Conservation (phyloP, 2,888 invertebrate species). For the Xanthorhoe spadicearia region DNA sequence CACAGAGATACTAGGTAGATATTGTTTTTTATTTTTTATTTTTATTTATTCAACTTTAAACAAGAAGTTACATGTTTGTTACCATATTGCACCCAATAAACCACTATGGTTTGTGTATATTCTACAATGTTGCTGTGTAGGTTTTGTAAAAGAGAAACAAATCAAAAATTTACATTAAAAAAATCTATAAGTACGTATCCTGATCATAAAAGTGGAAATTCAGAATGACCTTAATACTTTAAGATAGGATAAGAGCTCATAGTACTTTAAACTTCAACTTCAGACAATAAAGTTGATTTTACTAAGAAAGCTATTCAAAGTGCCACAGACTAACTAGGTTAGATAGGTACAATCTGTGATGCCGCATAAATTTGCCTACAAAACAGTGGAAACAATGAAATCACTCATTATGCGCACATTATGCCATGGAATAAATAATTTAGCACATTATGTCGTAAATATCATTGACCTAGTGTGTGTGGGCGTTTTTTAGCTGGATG, state of each 20-base stretch:
- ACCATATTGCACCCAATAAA: too few relatives aligned
- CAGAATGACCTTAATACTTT: too few relatives aligned
- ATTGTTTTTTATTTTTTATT: too few relatives aligned
- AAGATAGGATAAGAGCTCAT: background rate
- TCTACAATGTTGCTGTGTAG: too few relatives aligned
- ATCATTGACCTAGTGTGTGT: slow-evolving; percentile 42
- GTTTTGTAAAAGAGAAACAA: too few relatives aligned
- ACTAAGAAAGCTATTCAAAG: slow-evolving; percentile 1
- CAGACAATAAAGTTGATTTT: background rate
- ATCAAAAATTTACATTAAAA: background rate
- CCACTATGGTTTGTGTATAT: too few relatives aligned
- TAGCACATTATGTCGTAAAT: slow-evolving; percentile 43
- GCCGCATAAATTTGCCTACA: slow-evolving; percentile 63
- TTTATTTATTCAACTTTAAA: too few relatives aligned
- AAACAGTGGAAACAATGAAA: slow-evolving; percentile 64
- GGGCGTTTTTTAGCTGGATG: slow-evolving; percentile 25
- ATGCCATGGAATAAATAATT: slow-evolving; percentile 31
- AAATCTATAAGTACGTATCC: background rate
- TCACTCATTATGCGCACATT: slow-evolving; percentile 54
- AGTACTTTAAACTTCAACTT: background rate
- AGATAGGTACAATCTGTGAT: slow-evolving; percentile 52
- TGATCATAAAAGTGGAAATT: too few relatives aligned
- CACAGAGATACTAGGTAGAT: background rate
- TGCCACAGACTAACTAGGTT: slow-evolving; percentile 13
- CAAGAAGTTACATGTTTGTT: too few relatives aligned